Base-by-base conservation (phyloP, 2,113 vertebrate species). In the Catharus minimus region DNA sequence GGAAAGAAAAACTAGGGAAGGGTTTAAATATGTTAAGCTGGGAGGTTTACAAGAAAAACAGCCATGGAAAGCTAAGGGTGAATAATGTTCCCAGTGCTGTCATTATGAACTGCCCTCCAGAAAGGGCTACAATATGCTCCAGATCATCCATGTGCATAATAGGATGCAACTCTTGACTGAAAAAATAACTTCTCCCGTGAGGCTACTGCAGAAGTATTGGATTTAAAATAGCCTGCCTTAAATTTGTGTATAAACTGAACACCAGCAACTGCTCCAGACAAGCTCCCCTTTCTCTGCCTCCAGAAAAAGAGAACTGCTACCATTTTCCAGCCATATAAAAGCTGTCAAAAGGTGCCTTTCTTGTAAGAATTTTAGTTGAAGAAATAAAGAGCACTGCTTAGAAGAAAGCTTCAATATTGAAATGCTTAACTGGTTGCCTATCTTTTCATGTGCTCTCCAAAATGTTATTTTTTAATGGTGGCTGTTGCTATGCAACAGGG, bases 401-500 rank as follows among this genome's bases (percentile, higher is more conserved):
- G 77, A 78, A 93, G 69, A 75, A 93, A 84, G 62, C 46, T 22
- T 30, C 36, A 22, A 20, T 73, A 79, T 84, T 88, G 38, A 68
- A 94, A 58, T 28, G 66, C 73, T 91, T 81, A 77, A 78, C 26
- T 62, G 36, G 22, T 68, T 82, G 76, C 64, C 67, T 71, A 17
- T 53, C 74, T 95, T 90, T 93, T 75, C 62, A 60, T 58, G 73
- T 47, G 56, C 65, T 56, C 80, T 91, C 86, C 75, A 76, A 66
- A 94, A 71, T 80, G 61, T 72, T 86, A 64, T 74, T 66, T 90
- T 94, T 89, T 88, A 88, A 86, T 82, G 80, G 74, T 79, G 55
- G 46, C 77, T 93, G 95, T 94, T 95, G 94, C 94, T 92, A 93
- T 66, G 88, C 90, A 82, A 95, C 94, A 61, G 74, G 64, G 62